These are phyloP conservation scores for Tolypeutes matacus DNA, from an alignment of 2,797 vertebrate species.

Conservation along the genomic window DNA sequence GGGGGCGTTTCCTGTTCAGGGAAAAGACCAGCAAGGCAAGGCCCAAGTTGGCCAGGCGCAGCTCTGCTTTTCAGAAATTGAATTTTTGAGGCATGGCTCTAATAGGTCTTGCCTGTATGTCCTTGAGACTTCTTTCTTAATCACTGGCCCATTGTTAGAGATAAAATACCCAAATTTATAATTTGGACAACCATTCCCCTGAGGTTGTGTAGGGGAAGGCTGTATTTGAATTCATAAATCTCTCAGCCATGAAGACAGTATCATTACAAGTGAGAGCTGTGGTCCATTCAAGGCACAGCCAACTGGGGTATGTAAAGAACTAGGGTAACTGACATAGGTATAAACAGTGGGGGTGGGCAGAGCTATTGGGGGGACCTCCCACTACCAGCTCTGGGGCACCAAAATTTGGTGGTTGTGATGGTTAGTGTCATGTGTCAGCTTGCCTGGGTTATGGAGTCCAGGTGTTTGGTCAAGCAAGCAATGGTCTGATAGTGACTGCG, in stretches of 20 bases:
- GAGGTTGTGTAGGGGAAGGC: neutral
- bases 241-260: neutral
- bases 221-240: neutral
- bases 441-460: no score
- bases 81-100: neutral
- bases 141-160: neutral
- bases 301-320: neutral
- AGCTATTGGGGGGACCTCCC: neutral
- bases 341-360: rapidly evolving
- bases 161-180: neutral
- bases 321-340: neutral
- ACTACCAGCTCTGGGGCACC: neutral
- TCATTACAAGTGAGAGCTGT: neutral
- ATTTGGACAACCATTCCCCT: neutral
- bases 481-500: no score
- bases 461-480: no score
- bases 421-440: no score
- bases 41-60: no score
- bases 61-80: neutral
- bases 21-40: neutral
- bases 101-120: neutral
- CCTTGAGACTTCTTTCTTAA: neutral
- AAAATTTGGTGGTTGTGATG: no score
- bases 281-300: neutral
- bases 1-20: neutral